phyloP scores from a whole-genome alignment of 2,888 invertebrate genomes.

The Nesidiocoris tenuis region DNA sequence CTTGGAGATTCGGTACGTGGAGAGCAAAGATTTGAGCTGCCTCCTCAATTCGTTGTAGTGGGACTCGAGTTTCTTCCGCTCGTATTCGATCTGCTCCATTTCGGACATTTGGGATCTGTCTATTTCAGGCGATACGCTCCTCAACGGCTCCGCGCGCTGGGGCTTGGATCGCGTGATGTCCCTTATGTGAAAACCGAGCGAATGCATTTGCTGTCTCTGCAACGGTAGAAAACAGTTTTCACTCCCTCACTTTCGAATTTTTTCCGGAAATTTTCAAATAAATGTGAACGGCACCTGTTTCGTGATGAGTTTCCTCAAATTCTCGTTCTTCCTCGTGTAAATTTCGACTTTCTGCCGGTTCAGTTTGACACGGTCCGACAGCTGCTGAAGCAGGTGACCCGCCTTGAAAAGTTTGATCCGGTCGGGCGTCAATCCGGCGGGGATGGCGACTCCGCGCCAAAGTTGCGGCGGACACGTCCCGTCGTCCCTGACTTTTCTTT shows the following conservation, averaged over 20 bases:
- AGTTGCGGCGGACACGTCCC: neutral
- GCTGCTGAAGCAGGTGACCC: neutral
- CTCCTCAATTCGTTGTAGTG: conserved; percentile 9
- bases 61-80: neutral
- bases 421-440: neutral
- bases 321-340: conserved; percentile 20
- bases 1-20: conserved; percentile 16
- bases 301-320: conserved; percentile 9
- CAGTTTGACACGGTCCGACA: conserved; percentile 20
- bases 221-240: too few species aligned
- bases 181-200: conserved; percentile 24
- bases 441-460: conserved; percentile 21
- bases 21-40: conserved; percentile 10
- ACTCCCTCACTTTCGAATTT: too few species aligned
- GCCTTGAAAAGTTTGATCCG: conserved; percentile 16
- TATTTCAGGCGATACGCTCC: neutral
- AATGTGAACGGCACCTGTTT: too few species aligned
- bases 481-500: too few species aligned
- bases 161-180: conserved; percentile 5
- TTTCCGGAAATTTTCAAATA: too few species aligned
- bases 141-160: neutral
- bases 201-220: conserved; percentile 22
- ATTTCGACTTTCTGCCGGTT: conserved; percentile 25
- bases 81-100: conserved; percentile 20
- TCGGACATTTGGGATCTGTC: neutral